Evolutionary conservation across 2,113 vertebrate genomes (phyloP).

Genomic region (Condylura cristata): DNA sequence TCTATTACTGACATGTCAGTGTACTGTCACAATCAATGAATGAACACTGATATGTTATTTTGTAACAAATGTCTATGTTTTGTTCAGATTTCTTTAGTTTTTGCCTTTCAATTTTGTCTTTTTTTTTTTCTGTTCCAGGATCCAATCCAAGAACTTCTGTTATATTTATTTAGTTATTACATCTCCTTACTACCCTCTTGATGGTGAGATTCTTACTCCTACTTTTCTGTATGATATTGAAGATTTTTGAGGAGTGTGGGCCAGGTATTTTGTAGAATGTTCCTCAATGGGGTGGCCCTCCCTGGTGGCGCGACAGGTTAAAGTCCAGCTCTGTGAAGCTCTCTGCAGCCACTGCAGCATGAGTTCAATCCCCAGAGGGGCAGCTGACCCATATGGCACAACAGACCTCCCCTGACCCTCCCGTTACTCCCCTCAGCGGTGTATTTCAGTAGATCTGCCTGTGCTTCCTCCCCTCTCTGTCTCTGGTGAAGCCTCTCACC

Average conservation of each 20-base stretch:
- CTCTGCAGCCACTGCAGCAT: too few species aligned
- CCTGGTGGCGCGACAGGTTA: too few species aligned
- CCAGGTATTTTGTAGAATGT: not conserved
- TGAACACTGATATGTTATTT: not conserved
- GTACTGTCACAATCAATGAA: not conserved
- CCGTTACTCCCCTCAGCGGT: too few species aligned
- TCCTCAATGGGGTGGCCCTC: not conserved
- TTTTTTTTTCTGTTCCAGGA: not conserved
- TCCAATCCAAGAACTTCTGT: not conserved
- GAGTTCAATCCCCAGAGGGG: too few species aligned
- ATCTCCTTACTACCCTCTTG: not conserved
- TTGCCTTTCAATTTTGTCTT: not conserved
- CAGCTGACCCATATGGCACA: too few species aligned
- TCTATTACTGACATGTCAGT: not conserved
- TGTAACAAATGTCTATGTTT: not conserved
- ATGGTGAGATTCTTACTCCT: not conserved
- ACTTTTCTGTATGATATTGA: not conserved
- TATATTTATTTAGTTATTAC: not conserved
- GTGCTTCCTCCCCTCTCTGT: too few species aligned
- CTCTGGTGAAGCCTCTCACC: too few species aligned
- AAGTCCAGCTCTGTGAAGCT: too few species aligned
- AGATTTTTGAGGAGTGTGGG: not conserved
- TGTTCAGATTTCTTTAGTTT: not conserved
- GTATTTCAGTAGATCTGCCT: too few species aligned
- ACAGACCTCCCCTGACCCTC: too few species aligned